Conservation (phyloP, 1,140 invertebrate genomes). For the Alviniconcha marisindica region DNA sequence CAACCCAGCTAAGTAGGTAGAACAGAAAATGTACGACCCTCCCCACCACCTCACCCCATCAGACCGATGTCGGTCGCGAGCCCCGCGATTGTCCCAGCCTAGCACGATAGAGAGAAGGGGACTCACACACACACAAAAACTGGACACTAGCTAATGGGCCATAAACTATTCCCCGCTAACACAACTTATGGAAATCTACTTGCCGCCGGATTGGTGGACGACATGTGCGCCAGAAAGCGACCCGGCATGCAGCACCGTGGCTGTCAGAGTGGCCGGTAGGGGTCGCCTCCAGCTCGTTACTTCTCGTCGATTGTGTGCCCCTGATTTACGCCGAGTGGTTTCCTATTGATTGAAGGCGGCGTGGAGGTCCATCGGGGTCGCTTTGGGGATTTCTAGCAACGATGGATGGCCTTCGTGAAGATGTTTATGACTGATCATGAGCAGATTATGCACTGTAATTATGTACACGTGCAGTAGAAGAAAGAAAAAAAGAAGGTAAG, state of each 20-base stretch:
- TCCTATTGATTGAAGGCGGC: neutral
- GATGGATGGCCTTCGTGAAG: too few species aligned
- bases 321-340: conserved; percentile 26
- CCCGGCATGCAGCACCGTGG: neutral
- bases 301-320: neutral
- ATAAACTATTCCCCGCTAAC: conserved; percentile 5
- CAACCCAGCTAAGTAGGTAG: too few species aligned
- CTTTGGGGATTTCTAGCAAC: too few species aligned
- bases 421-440: too few species aligned
- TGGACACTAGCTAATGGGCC: conserved; percentile 3
- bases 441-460: too few species aligned
- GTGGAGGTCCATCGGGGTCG: too few species aligned
- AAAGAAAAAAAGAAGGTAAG: too few species aligned
- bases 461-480: too few species aligned
- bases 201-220: neutral
- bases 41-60: too few species aligned
- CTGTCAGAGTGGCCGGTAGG: conserved; percentile 22
- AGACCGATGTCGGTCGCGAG: neutral
- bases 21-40: too few species aligned
- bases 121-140: too few species aligned
- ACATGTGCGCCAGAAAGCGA: neutral
- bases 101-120: neutral
- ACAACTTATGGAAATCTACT: conserved; percentile 26
- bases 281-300: neutral
- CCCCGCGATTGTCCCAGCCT: neutral